Evolutionary conservation across 2,113 vertebrate genomes (phyloP), one percentile per base, ranked within the genome.

Genomic region (Cololabis saira): DNA sequence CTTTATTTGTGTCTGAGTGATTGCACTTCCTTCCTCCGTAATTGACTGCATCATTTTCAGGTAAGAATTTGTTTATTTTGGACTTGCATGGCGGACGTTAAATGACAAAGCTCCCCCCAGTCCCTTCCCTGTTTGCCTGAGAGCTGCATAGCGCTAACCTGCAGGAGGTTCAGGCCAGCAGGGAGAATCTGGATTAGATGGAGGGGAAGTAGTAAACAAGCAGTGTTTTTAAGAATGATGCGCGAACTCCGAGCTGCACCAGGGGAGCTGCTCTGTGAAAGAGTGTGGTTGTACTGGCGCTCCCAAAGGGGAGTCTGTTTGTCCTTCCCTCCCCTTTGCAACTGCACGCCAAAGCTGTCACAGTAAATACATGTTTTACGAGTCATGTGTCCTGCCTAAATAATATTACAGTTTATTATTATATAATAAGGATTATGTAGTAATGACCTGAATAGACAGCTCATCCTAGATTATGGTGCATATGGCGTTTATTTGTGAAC

Each of bases 341-440:
- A 41, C 48, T 49, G 49, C 75, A 73, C 41, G 51, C 67, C 48
- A 81, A 78, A 80, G 69, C 80, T 77, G 76, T 68, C 67, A 2
- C 11, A 51, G 74, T 61, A 74, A 75, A 86, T 76, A 52, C 62
- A 78, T 58, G 73, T 71, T 79, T 69, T 59, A 59, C 22, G 12
- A 42, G 44, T 72, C 45, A 72, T 61, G 62, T 62, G 62, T 54
- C 40, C 74, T 54, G 54, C 58, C 74, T 73, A 67, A 76, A 81
- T 80, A 83, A 77, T 71, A 89, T 74, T 75, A 61, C 61, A 65
- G 65, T 67, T 49, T 60, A 40, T 64, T 22, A 74, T 61, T 30
- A 59, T 73, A 57, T 63, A 78, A 80, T 73, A 56, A 54, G 52
- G 83, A 80, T 86, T 76, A 81, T 57, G 45, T 50, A 49, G 41